phyloP scores from a whole-genome alignment of 2,113 vertebrate species.

The Ctenodactylus gundi region DNA sequence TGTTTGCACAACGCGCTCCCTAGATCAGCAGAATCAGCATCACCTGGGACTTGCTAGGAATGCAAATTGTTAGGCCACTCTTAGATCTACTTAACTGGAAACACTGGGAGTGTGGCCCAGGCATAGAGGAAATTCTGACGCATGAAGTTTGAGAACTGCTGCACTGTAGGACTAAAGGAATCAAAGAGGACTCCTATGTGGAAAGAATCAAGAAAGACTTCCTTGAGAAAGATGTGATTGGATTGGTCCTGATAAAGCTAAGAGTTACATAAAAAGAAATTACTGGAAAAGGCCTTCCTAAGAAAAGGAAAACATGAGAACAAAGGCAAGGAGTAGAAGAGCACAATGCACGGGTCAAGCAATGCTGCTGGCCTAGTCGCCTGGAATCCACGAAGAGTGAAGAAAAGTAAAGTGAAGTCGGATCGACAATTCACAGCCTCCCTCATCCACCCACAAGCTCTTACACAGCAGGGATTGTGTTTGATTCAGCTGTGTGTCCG shows the following conservation, averaged over 20 bases:
- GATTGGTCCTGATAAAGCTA: neutral
- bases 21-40: neutral
- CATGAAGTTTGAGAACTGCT: neutral
- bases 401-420: neutral
- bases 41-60: neutral
- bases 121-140: neutral
- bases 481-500: conserved; percentile 44
- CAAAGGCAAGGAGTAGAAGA: neutral
- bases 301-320: neutral
- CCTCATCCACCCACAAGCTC: neutral
- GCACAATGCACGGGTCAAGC: neutral
- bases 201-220: conserved; percentile 16
- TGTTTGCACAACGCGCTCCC: neutral
- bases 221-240: neutral
- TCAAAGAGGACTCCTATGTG: neutral
- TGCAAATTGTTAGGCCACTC: neutral
- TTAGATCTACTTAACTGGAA: neutral
- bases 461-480: neutral
- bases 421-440: neutral
- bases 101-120: neutral
- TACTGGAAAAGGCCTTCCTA: neutral
- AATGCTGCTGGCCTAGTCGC: neutral
- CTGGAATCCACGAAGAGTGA: neutral
- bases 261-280: conserved; percentile 16
- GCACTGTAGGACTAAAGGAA: neutral